These are phyloP conservation scores for Endomychus coccineus DNA, from an alignment of 2,888 invertebrate species.

Conservation along the genomic window DNA sequence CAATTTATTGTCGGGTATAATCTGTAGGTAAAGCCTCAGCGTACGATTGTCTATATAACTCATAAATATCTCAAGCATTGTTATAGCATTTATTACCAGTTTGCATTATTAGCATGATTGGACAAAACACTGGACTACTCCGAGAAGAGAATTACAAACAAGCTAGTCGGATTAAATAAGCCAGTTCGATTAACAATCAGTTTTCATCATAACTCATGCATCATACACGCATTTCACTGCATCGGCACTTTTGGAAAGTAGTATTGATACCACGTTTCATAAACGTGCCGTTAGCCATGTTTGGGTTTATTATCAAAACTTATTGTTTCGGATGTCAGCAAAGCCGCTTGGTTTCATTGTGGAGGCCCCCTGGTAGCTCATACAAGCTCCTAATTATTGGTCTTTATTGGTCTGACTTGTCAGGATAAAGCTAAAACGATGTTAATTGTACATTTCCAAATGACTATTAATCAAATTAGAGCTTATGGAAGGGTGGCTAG, in stretches of 20 bases:
- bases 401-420: no score
- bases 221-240: constrained; percentile 27
- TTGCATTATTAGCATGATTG: constrained; percentile 36
- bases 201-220: constrained; percentile 34
- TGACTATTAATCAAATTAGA: no score
- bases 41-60: no score
- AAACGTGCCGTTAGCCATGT: neutral
- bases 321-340: neutral
- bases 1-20: no score
- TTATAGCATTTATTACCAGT: no score
- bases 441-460: no score
- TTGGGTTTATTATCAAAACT: neutral
- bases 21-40: no score
- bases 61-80: no score
- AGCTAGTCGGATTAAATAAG: constrained; percentile 30
- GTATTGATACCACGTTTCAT: constrained; percentile 19
- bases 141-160: constrained; percentile 32
- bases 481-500: no score
- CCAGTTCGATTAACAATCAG: constrained; percentile 32
- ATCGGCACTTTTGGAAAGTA: constrained; percentile 18
- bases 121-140: constrained; percentile 27
- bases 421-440: no score
- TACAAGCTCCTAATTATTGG: constrained; percentile 24
- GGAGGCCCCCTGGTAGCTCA: constrained; percentile 20
- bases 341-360: neutral